Base-by-base conservation (phyloP, 2,113 vertebrate genomes). In the Gobius niger region DNA sequence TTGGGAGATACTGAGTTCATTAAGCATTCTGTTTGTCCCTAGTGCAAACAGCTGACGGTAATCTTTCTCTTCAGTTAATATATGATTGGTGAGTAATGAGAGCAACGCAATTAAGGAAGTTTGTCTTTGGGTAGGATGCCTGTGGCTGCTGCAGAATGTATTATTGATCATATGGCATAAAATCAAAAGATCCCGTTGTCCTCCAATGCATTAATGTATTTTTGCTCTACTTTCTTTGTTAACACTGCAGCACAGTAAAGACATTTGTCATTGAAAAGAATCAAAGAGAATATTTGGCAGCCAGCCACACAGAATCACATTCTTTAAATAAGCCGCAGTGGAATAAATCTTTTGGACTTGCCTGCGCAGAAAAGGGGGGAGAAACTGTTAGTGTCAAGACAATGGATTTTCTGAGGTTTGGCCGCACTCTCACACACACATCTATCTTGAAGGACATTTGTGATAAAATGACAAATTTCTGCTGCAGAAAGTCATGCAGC, bases 231-330 rank as follows among this genome's bases (percentile, higher is more conserved):
- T 60, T 56, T 47, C 57, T 18, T 41, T 18, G 76, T 46, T 15
- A 15, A 59, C 49, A 63, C 73, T 53, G 67, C 67, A 44, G 73
- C 82, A 74, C 52, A 72, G 61, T 78, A 87, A 81, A 63, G 65
- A 70, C 67, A 79, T 82, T 82, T 57, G 59, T 85, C 78, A 84
- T 87, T 86, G 79, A 84, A 80, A 81, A 50, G 63, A 82, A 89
- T 85, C 81, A 75, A 89, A 82, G 76, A 82, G 68, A 85, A 51
- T 81, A 76, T 81, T 88, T 91, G 90, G 90, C 89, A 80, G 70
- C 10, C 34, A 6, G 81, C 87, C 89, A 89, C 78, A 85, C 67
- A 56, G 87, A 92, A 85, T 88, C 82, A 57, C 82, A 77, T 88
- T 87, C 82, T 88, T 88, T 83, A 83, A 89, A 88, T 70, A 76